phyloP scores from a whole-genome alignment of 2,888 invertebrate species.

The Agrotis segetum region DNA sequence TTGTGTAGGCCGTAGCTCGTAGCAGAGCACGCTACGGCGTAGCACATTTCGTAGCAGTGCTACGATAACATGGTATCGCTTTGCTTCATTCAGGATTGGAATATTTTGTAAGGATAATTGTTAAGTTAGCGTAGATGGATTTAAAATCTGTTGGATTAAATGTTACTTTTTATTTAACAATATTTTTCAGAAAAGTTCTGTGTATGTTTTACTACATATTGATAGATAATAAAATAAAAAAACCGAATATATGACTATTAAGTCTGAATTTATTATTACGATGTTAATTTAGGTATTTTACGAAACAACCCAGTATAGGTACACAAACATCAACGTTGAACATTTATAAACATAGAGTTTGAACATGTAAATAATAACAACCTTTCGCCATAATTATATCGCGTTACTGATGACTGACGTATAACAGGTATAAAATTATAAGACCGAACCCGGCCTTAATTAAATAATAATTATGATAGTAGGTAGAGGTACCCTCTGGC shows the following conservation, averaged over 20 bases:
- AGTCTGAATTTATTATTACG: too few relatives aligned
- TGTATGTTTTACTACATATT: too few relatives aligned
- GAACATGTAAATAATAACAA: slow-evolving; percentile 22
- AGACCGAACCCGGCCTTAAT: slow-evolving; percentile 33
- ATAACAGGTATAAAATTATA: slow-evolving; percentile 28
- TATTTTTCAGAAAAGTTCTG: too few relatives aligned
- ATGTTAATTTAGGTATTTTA: too few relatives aligned
- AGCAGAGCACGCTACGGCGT: slow-evolving; percentile 13
- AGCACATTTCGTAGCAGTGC: slow-evolving; percentile 10
- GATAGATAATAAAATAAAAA: too few relatives aligned
- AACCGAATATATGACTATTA: too few relatives aligned
- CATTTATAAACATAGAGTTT: not conserved
- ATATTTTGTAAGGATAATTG: not conserved
- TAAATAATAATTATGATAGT: slow-evolving; percentile 56
- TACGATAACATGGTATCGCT: not conserved
- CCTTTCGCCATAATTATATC: slow-evolving; percentile 30
- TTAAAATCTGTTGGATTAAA: too few relatives aligned
- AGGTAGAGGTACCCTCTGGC: slow-evolving; percentile 7
- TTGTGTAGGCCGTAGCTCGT: slow-evolving; percentile 1
- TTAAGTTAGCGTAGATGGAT: too few relatives aligned
- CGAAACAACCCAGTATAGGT: too few relatives aligned
- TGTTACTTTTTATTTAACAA: too few relatives aligned
- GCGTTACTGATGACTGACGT: slow-evolving; percentile 28
- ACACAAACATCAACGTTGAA: too few relatives aligned
- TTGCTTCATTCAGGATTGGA: not conserved